Evolutionary conservation across 2,888 invertebrate species (phyloP), one percentile per base, ranked within the genome.

Genomic region (Amorpha juglandis): DNA sequence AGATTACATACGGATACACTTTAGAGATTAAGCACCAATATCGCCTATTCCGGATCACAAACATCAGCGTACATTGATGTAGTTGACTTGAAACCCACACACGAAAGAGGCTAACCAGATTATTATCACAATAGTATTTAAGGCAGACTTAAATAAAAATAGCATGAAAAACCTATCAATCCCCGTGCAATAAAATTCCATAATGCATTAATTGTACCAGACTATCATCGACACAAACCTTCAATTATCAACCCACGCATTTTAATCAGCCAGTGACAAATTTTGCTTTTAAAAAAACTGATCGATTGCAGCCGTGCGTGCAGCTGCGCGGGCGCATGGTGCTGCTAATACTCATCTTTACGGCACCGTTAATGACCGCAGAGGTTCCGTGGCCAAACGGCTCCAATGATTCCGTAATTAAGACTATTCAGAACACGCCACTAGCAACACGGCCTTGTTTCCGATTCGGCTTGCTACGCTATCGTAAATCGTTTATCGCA

Each of bases 401-500:
- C 79, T 72, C 82, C 82, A 82, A 84, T 80, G 80, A 81, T 86
- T 87, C 84, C 78, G 83, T 87, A 91, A 91, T 92, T 90, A 90
- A 89, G 79, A 84, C 82, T 81, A 87, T 86, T 84, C 87, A 77
- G 83, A 84, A 82, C 88, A 88, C 86, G 83, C 82, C 85, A 81
- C 78, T 84, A 81, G 81, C 82, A 83, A 79, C 76, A 80, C 85
- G 88, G 86, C 89, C 91, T 91, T 91, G 90, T 92, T 92, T 92
- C 78, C 82, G 80, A 91, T 92, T 90, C 81, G 90, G 77, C 71
- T 78, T 85, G 88, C 86, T 84, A 78, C 78, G 81, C 80, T 82
- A 81, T 85, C 82, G 85, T 89, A 88, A 90, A 92, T 91, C 88
- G 87, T 88, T 92, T 89, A 88, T 84, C 88, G 87, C 83, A 80